These are phyloP conservation scores for Aselliscus stoliczkanus DNA, from an alignment of 2,797 vertebrate species.

Conservation along the genomic window DNA sequence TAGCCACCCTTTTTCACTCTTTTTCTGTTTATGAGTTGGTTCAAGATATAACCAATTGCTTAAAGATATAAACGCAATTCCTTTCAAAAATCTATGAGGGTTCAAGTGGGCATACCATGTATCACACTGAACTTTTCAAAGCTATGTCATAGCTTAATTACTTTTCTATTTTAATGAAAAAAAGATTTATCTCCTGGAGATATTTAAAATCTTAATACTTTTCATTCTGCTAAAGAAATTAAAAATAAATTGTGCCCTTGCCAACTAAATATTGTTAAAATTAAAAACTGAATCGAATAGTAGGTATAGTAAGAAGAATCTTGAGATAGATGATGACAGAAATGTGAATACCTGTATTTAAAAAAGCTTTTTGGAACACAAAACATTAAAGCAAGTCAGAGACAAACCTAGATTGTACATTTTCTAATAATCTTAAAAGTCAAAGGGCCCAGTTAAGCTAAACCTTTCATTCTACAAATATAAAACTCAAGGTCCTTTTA, in stretches of 20 bases:
- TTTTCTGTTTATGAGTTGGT: neutral
- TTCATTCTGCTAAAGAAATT: neutral
- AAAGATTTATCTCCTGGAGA: neutral
- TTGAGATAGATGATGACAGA: neutral
- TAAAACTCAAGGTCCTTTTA: neutral
- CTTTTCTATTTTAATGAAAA: constrained; percentile 13
- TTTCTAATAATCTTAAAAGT: neutral
- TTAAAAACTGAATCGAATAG: neutral
- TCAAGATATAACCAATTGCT: neutral
- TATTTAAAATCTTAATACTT: neutral
- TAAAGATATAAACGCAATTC: constrained; percentile 7
- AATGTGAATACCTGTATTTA: neutral
- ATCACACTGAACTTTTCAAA: neutral
- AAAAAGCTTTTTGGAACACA: neutral
- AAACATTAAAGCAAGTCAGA: neutral
- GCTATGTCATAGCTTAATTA: neutral
- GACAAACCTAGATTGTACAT: neutral
- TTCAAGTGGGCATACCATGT: neutral
- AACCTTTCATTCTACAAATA: neutral
- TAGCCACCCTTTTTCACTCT: neutral
- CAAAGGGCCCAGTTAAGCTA: neutral
- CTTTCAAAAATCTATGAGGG: neutral
- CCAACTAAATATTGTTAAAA: neutral
- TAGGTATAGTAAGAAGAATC: neutral
- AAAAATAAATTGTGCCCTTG: neutral